A percentile compares a stretch with the other conserved stretches of the same genome.
phyloP scores from a whole-genome alignment of 2,113 vertebrate genomes.

The Pseudois nayaur region DNA sequence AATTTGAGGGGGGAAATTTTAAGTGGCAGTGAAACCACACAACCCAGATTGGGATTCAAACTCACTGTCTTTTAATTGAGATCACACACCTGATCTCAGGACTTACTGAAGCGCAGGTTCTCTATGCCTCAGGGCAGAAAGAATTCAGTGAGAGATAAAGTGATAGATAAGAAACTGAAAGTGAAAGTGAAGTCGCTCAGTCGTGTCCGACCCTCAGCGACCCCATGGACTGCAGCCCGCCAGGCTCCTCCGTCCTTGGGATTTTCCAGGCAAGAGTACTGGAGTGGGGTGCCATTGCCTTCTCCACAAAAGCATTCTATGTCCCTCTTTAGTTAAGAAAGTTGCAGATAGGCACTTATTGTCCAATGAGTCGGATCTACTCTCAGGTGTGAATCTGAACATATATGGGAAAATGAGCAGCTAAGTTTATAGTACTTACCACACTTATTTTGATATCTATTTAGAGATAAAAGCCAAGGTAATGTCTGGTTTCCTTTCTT shows the following conservation, averaged over 20 bases:
- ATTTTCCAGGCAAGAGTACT: neutral
- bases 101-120: neutral
- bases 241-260: neutral
- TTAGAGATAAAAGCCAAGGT: neutral
- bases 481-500: neutral
- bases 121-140: neutral
- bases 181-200: neutral
- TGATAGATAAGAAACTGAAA: neutral
- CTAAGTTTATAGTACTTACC: neutral
- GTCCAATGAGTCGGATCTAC: neutral
- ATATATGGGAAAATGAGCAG: neutral
- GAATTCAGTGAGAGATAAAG: neutral
- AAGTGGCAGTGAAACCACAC: neutral
- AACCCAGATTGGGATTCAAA: neutral
- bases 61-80: neutral
- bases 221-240: neutral
- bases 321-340: neutral
- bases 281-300: neutral
- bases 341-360: neutral
- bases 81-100: neutral
- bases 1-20: neutral
- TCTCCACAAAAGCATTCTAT: neutral
- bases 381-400: neutral
- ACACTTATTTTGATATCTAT: neutral
- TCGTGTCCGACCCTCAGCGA: neutral